These are phyloP conservation scores for Platysteira castanea DNA, from an alignment of 2,113 vertebrate species.

Conservation along the genomic window DNA sequence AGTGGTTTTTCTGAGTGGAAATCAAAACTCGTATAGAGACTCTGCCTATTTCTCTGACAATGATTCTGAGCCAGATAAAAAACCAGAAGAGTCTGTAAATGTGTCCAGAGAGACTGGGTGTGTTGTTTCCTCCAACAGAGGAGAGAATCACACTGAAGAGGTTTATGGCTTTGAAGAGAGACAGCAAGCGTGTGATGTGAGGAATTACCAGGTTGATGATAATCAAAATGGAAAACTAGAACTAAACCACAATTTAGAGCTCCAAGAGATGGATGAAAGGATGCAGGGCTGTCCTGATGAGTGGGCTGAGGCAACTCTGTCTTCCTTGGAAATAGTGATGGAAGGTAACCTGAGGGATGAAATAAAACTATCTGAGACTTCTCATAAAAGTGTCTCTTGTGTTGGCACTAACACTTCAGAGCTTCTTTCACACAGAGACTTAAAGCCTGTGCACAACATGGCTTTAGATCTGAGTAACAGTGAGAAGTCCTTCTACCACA, in stretches of 20 bases:
- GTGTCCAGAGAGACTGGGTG: not conserved
- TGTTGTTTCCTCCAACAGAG: not conserved
- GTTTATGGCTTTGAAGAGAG: not conserved
- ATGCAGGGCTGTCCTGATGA: not conserved
- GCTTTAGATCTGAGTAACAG: not conserved
- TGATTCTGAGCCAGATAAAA: constrained; percentile 91
- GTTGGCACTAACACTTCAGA: constrained; percentile 75
- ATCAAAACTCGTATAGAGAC: constrained; percentile 83
- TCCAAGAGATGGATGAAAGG: not conserved
- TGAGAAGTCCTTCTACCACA: constrained; percentile 71
- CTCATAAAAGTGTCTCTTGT: constrained; percentile 59
- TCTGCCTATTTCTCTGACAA: constrained; percentile 98
- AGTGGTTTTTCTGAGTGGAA: constrained; percentile 65
- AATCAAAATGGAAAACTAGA: not conserved
- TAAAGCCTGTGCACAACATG: not conserved
- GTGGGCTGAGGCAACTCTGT: not conserved
- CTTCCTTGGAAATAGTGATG: not conserved
- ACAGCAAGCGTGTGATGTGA: not conserved
- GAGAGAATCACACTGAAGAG: not conserved
- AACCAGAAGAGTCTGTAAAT: constrained; percentile 71
- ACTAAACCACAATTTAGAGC: not conserved
- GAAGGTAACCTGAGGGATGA: constrained; percentile 46
- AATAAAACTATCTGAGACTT: constrained; percentile 2
- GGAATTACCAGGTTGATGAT: not conserved
- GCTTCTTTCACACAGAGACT: constrained; percentile 54